Conservation (phyloP, 2,888 invertebrate genomes). For the Ochropleura leucogaster region DNA sequence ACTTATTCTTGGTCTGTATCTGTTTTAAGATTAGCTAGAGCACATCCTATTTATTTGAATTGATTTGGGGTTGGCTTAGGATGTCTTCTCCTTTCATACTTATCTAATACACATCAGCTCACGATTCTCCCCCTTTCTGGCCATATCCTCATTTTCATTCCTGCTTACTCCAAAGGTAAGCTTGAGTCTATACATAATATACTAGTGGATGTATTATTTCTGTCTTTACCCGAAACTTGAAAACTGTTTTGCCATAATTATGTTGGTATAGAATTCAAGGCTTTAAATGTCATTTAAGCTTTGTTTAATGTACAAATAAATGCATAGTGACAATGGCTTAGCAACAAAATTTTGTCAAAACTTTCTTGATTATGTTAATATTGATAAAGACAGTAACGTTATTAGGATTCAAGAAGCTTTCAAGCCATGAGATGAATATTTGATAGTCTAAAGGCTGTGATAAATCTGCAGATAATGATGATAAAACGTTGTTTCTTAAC, state of each 20-base stretch:
- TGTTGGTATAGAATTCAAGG: constrained; percentile 24
- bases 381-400: background rate
- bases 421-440: background rate
- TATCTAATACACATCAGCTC: background rate
- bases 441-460: background rate
- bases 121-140: background rate
- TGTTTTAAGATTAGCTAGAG: background rate
- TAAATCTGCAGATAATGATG: background rate
- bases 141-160: background rate
- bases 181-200: no score
- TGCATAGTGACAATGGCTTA: background rate
- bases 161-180: background rate
- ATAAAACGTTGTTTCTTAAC: background rate
- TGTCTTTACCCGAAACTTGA: background rate
- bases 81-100: background rate
- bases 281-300: constrained; percentile 14
- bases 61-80: background rate
- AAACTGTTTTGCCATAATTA: background rate
- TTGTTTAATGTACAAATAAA: constrained; percentile 39
- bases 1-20: background rate
- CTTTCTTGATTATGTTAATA: background rate
- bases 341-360: background rate
- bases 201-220: background rate
- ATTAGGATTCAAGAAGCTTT: background rate
- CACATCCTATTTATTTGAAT: background rate